Evolutionary conservation across 92 coral and sea anemone genomes (phyloP).

Genomic region (Zoanthus sociatus): DNA sequence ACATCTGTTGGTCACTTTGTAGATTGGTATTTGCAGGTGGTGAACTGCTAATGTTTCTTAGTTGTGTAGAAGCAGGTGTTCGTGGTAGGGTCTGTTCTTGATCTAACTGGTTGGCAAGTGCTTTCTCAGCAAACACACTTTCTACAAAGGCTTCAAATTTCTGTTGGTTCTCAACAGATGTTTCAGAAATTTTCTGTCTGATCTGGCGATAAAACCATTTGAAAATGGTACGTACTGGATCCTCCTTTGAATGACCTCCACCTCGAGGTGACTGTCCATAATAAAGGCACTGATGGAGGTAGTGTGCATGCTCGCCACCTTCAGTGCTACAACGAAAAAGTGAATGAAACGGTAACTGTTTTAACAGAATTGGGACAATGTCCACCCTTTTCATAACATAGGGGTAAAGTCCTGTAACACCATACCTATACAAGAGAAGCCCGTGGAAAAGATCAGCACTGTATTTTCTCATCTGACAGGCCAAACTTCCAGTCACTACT

Average conservation of each 20-base stretch:
- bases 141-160: slow-evolving; percentile 15
- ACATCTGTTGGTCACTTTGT: too few relatives aligned
- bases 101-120: neutral
- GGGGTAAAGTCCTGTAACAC: slow-evolving; percentile 45
- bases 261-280: neutral
- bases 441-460: slow-evolving; percentile 42
- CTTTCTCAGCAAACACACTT: neutral
- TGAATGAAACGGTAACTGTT: neutral
- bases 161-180: neutral
- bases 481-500: slow-evolving; percentile 26
- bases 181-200: neutral
- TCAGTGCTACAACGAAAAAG: too few relatives aligned
- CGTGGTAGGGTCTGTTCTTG: neutral
- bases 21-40: neutral
- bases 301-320: too few relatives aligned
- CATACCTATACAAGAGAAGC: slow-evolving; percentile 45
- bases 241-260: neutral
- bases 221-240: neutral
- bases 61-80: neutral
- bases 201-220: slow-evolving; percentile 16
- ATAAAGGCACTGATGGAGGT: neutral
- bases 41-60: neutral
- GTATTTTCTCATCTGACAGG: slow-evolving; percentile 30
- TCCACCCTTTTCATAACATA: slow-evolving; percentile 27
- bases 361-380: slow-evolving; percentile 9